Percentiles rank a stretch among this genome's conserved stretches.
Conservation (phyloP, 2,113 vertebrate genomes). For the Echinops telfairi region DNA sequence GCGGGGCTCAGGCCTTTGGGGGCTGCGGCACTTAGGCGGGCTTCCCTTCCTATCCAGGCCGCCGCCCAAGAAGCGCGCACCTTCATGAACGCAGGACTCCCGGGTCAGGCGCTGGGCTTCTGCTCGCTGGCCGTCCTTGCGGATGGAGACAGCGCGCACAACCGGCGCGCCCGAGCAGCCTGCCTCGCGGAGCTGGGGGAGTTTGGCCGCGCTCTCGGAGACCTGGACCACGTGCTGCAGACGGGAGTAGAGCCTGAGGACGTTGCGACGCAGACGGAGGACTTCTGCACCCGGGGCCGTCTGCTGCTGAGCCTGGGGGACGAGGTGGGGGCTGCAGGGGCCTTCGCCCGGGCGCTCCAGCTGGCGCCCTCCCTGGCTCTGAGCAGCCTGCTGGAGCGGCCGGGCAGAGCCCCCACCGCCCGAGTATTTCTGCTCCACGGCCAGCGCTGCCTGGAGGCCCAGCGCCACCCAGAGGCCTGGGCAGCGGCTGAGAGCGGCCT, state of each 20-base stretch:
- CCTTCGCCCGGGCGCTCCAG: conserved; percentile 90
- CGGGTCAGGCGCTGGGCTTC: conserved; percentile 88
- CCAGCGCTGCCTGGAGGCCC: conserved; percentile 86
- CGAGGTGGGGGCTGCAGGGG: conserved; percentile 87
- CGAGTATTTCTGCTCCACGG: conserved; percentile 87
- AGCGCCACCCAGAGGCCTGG: conserved; percentile 89
- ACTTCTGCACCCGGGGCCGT: conserved; percentile 90
- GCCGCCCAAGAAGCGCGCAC: conserved; percentile 90
- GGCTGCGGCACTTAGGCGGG: accelerated
- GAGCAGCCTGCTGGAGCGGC: conserved; percentile 83
- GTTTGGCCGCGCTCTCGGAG: conserved; percentile 87
- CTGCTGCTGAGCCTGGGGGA: conserved; percentile 87
- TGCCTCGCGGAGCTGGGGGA: conserved; percentile 89
- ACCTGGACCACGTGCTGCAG: conserved; percentile 90
- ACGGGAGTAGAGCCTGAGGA: conserved; percentile 71
- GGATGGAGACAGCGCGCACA: conserved; percentile 77
- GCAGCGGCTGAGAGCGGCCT: conserved; percentile 89
- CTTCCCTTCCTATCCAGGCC: conserved; percentile 80
- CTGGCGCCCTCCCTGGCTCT: conserved; percentile 87
- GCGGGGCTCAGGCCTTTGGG: accelerated
- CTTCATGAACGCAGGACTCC: conserved; percentile 81
- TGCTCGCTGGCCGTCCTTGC: conserved; percentile 90
- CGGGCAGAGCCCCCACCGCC: conserved; percentile 85
- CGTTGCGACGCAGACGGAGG: conserved; percentile 82
- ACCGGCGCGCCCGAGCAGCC: conserved; percentile 88